Evolutionary conservation across 2,888 invertebrate genomes (phyloP).

Genomic region (Microplitis manilae): DNA sequence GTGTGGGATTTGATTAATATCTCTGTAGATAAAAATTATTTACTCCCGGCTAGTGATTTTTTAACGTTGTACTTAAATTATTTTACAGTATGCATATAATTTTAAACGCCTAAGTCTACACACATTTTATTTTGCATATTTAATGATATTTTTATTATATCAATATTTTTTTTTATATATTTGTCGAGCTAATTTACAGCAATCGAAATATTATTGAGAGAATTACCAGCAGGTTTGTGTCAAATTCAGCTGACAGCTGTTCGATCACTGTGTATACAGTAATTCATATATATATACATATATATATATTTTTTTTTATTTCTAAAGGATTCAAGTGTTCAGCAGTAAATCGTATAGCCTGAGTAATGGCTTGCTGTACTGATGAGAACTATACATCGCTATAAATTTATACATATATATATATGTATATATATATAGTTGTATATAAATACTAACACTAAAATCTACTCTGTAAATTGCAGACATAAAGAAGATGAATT

Average conservation of each 20-base stretch:
- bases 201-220: slow-evolving; percentile 13
- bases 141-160: not conserved
- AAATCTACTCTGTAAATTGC: not conserved
- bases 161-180: slow-evolving; percentile 20
- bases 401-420: not conserved
- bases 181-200: slow-evolving; percentile 28
- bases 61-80: not conserved
- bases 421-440: not conserved
- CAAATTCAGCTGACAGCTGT: not conserved
- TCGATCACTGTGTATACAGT: not conserved
- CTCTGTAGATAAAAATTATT: too few species aligned
- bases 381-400: not conserved
- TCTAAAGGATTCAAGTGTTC: slow-evolving; percentile 17
- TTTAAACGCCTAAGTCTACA: not conserved
- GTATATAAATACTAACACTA: not conserved
- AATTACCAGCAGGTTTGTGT: not conserved
- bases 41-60: too few species aligned
- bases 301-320: slow-evolving; percentile 8
- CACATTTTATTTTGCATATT: slow-evolving; percentile 20
- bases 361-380: not conserved
- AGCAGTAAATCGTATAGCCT: not conserved
- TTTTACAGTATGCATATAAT: not conserved
- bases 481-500: not conserved
- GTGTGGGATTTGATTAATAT: too few species aligned
- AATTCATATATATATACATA: slow-evolving; percentile 24